Evolutionary conservation across 2,888 invertebrate genomes (phyloP), one percentile per base, ranked within the genome.

Genomic region (Nipponacmea schrenckii): DNA sequence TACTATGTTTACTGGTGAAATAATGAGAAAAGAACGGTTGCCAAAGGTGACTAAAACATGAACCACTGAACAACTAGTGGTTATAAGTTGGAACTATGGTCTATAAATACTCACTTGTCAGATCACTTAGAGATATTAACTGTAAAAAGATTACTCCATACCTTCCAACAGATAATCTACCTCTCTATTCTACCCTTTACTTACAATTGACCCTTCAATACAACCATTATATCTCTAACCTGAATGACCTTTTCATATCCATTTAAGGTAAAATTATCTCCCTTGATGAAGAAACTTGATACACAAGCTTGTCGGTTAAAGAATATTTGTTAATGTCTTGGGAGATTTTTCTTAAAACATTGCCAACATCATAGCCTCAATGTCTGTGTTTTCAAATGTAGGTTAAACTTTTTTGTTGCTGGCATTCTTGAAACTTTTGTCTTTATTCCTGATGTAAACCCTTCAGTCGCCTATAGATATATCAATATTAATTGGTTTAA

Each of bases 241-340:
- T 24, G 20, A 56, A 56, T 56, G 56, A 24, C 56, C n/a, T 24
- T 24, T 56, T 56, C 20, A 56, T 56, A 56, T 56, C 56, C 56
- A 56, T 56, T 56, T 56, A 56, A 20, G 56, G 56, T 56, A n/a
- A 56, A 56, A 56, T 56, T 56, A 56, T 56, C 56, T 56, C 56
- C 56, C 56, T 20, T 56, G 56, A 56, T 56, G 56, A 24, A 56
- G 56, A 56, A 56, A 56, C 56, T 56, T 56, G 56, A 56, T 56
- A 56, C 56, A 56, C 24, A 56, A 56, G 56, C 56, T 56, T n/a
- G 56, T 56, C 24, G 56, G 56, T 24, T 39, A 20, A 56, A 56
- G 56, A 56, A 56, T 56, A 56, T 56, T 56, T 56, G n/a, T 24
- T 56, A 56, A 24, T 56, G 20, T 56, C 56, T 56, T 56, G 24